phyloP scores from a whole-genome alignment of 2,888 invertebrate species.

The Chloroclystis v-ata region DNA sequence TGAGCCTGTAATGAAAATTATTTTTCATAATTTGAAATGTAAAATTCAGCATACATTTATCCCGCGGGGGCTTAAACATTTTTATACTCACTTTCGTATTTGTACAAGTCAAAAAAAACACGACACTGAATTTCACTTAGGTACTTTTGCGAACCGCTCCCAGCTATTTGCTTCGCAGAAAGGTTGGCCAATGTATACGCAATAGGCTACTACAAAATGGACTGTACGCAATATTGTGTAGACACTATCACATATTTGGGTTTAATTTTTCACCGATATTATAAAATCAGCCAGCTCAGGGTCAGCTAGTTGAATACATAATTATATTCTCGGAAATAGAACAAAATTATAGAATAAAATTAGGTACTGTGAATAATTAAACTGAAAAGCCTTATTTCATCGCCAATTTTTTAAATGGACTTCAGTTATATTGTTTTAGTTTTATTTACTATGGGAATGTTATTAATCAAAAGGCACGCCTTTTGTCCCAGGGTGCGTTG shows the following conservation, averaged over 20 bases:
- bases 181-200: conserved; percentile 8
- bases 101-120: conserved; percentile 34
- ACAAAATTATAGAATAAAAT: not conserved
- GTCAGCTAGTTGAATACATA: too few species aligned
- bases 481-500: conserved; percentile 8
- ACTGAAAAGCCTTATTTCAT: too few species aligned
- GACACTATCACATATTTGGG: conserved; percentile 6
- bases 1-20: too few species aligned
- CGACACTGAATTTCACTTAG: conserved; percentile 46
- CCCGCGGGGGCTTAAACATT: not conserved
- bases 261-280: not conserved
- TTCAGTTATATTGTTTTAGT: not conserved
- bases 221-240: conserved; percentile 11
- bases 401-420: too few species aligned
- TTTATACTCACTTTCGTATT: conserved; percentile 31
- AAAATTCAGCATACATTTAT: too few species aligned
- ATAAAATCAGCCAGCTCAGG: too few species aligned
- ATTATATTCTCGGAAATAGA: too few species aligned
- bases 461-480: conserved; percentile 7
- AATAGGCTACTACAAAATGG: conserved; percentile 2
- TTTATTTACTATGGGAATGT: not conserved
- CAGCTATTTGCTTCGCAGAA: conserved; percentile 21
- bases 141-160: conserved; percentile 32
- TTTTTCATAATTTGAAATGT: too few species aligned
- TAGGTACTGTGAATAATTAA: too few species aligned